phyloP scores from a whole-genome alignment of 2,888 invertebrate species.

The Mythimna pallens region DNA sequence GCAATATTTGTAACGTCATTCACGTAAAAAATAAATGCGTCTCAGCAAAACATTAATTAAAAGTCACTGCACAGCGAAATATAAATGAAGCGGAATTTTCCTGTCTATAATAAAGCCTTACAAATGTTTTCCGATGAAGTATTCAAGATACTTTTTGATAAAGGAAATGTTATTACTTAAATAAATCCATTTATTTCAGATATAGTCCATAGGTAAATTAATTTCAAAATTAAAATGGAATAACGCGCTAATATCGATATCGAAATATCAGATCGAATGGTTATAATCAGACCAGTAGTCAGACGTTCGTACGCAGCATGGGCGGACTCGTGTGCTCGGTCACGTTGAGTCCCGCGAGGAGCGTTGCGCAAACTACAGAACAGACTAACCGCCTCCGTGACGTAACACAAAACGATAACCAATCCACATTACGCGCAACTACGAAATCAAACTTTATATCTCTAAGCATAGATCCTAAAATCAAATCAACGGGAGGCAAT shows the following conservation, averaged over 20 bases:
- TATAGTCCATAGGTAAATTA: too few species aligned
- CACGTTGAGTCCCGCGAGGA: slow-evolving; percentile 62
- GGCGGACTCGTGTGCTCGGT: slow-evolving; percentile 47
- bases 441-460: slow-evolving; percentile 35
- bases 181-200: neutral
- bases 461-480: slow-evolving; percentile 26
- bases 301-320: slow-evolving; percentile 49
- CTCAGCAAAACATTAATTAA: slow-evolving; percentile 15
- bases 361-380: slow-evolving; percentile 58
- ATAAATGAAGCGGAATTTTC: slow-evolving; percentile 25
- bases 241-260: slow-evolving; percentile 1
- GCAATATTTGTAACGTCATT: neutral
- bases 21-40: neutral
- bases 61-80: slow-evolving; percentile 15
- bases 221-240: too few species aligned
- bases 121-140: slow-evolving; percentile 15
- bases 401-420: slow-evolving; percentile 54
- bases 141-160: slow-evolving; percentile 17
- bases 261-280: slow-evolving; percentile 17
- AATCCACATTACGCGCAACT: slow-evolving; percentile 10
- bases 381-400: slow-evolving; percentile 49
- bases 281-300: slow-evolving; percentile 46
- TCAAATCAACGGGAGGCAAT: slow-evolving; percentile 9
- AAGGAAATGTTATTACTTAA: neutral
- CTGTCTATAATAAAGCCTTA: slow-evolving; percentile 1